These are phyloP conservation scores for Drosophila subquinaria DNA, from an alignment of 2,888 invertebrate species.

Conservation along the genomic window DNA sequence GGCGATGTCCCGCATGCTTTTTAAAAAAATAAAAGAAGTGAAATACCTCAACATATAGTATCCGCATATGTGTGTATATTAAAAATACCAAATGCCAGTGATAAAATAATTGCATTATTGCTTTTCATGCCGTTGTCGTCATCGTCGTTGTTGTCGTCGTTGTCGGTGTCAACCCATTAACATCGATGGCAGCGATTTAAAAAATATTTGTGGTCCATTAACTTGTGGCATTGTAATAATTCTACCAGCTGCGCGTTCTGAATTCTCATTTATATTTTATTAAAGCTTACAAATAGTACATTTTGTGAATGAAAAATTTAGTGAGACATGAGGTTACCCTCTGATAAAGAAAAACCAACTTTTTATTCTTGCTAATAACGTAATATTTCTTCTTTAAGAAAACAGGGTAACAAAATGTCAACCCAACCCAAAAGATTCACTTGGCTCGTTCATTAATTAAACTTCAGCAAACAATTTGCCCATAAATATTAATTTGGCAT, in stretches of 20 bases:
- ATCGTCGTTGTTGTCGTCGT: background rate
- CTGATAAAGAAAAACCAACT: too few species aligned
- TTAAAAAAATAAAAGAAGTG: background rate
- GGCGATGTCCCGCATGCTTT: slow-evolving; percentile 22
- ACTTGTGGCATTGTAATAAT: slow-evolving; percentile 47
- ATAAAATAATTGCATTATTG: slow-evolving; percentile 71
- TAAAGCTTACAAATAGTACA: slow-evolving; percentile 21
- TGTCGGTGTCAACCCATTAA: slow-evolving; percentile 29
- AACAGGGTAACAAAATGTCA: slow-evolving; percentile 14
- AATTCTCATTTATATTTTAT: slow-evolving; percentile 22
- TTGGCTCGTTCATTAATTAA: slow-evolving; percentile 63
- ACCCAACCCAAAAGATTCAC: slow-evolving; percentile 9
- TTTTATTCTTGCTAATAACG: background rate
- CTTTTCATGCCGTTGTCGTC: slow-evolving; percentile 39
- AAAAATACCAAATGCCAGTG: slow-evolving; percentile 44
- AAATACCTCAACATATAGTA: slow-evolving; percentile 14
- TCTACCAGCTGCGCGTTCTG: slow-evolving; percentile 29
- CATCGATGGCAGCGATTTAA: slow-evolving; percentile 40
- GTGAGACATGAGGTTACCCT: background rate
- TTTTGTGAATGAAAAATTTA: slow-evolving; percentile 9
- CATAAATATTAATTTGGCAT: slow-evolving; percentile 74
- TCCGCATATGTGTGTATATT: slow-evolving; percentile 24
- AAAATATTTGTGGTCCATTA: slow-evolving; percentile 66
- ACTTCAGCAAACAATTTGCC: slow-evolving; percentile 46
- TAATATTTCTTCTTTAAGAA: too few species aligned